These are phyloP conservation scores for Drosophila sordidula DNA, from an alignment of 2,888 invertebrate genomes.

Conservation along the genomic window DNA sequence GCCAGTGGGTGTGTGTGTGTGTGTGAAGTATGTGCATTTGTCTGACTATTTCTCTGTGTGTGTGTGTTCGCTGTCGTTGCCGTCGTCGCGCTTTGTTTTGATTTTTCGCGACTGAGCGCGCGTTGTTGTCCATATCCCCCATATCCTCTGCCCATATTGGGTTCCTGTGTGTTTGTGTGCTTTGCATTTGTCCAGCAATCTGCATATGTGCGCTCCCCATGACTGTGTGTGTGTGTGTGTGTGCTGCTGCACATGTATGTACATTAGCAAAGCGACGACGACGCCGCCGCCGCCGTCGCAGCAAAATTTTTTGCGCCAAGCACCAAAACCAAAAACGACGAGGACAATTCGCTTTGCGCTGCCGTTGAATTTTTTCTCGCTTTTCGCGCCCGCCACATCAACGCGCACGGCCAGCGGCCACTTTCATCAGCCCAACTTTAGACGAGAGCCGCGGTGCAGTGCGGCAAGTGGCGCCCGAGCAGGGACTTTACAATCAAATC, in stretches of 20 bases:
- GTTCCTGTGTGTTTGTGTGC: conserved; percentile 33
- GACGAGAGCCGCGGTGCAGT: conserved; percentile 21
- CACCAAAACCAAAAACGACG: conserved; percentile 74
- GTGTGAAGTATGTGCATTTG: conserved; percentile 50
- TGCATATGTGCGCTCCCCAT: conserved; percentile 56
- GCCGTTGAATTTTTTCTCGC: conserved; percentile 54
- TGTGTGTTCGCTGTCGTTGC: conserved; percentile 27
- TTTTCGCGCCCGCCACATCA: conserved; percentile 62
- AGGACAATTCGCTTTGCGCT: conserved; percentile 72
- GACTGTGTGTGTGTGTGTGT: conserved; percentile 29
- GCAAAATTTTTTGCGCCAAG: conserved; percentile 60
- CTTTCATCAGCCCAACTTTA: conserved; percentile 61
- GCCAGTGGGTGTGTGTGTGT: conserved; percentile 37
- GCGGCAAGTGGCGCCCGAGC: conserved; percentile 3
- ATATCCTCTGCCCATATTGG: conserved; percentile 27
- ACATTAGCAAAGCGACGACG: conserved; percentile 73
- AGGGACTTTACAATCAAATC: conserved; percentile 64
- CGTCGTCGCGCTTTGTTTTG: conserved; percentile 79
- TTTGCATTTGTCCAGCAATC: conserved; percentile 68
- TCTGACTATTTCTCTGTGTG: conserved; percentile 37
- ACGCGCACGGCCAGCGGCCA: conserved; percentile 69
- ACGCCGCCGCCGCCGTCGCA: conserved; percentile 44
- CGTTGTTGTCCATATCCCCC: conserved; percentile 54
- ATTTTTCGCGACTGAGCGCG: conserved; percentile 77
- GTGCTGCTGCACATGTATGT: conserved; percentile 48